phyloP scores from a whole-genome alignment of 1,140 invertebrate species.

The Octopus bimaculoides region DNA sequence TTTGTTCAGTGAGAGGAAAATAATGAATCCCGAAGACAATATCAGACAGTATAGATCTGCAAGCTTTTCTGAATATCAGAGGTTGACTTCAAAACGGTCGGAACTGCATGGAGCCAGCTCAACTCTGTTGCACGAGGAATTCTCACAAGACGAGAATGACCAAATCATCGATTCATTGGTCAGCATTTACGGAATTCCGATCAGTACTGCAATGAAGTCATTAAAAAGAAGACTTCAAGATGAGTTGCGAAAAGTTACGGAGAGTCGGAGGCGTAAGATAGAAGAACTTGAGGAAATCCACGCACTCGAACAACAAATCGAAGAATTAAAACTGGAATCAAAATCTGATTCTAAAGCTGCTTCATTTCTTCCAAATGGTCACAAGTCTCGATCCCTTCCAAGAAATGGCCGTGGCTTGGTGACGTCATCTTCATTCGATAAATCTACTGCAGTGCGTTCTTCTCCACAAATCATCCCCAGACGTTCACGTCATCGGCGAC shows the following conservation, averaged over 20 bases:
- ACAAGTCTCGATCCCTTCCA: background rate
- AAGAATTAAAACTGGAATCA: conserved; percentile 49
- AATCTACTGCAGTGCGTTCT: conserved; percentile 27
- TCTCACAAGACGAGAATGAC: conserved; percentile 42
- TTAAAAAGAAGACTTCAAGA: conserved; percentile 63
- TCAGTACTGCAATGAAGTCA: conserved; percentile 61
- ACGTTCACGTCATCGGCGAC: conserved; percentile 50
- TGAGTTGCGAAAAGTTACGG: conserved; percentile 60
- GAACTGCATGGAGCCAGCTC: background rate
- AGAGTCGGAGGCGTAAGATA: conserved; percentile 54
- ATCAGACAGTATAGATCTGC: too few species aligned
- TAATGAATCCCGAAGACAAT: too few species aligned
- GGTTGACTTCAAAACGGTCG: background rate
- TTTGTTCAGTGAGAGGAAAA: too few species aligned
- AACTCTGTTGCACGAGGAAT: background rate
- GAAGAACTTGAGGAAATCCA: conserved; percentile 58
- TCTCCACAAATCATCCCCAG: conserved; percentile 53
- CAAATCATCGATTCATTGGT: conserved; percentile 50
- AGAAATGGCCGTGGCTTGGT: conserved; percentile 24
- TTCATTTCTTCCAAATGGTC: conserved; percentile 12
- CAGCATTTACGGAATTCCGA: conserved; percentile 52
- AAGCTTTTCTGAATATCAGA: too few species aligned
- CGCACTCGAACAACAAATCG: conserved; percentile 48
- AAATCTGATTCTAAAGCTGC: conserved; percentile 21
- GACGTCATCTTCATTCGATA: conserved; percentile 1